Evolutionary conservation across 2,888 invertebrate species (phyloP).

Genomic region (Agrochola circellaris): DNA sequence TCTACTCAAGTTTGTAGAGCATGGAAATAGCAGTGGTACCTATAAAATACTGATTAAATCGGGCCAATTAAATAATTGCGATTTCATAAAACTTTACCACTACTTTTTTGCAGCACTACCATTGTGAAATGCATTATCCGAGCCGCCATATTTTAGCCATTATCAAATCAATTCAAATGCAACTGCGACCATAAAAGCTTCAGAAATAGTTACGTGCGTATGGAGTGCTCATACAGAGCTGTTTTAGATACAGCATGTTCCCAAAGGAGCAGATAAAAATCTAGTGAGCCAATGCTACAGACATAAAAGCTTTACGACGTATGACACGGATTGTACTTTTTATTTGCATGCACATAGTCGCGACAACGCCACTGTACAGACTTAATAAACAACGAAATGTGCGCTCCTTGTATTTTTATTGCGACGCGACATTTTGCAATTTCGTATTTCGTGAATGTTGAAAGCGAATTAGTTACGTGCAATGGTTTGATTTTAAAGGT

Average conservation of each 20-base stretch:
- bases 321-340: constrained; percentile 43
- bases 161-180: constrained; percentile 27
- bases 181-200: constrained; percentile 29
- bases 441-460: constrained; percentile 24
- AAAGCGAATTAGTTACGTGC: constrained; percentile 34
- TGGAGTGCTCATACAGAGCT: constrained; percentile 10
- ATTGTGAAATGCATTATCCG: constrained; percentile 5
- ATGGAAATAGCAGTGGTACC: neutral
- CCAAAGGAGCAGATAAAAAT: constrained; percentile 44
- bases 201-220: constrained; percentile 35
- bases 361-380: constrained; percentile 27
- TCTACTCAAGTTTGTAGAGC: neutral
- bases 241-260: constrained; percentile 9
- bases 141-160: constrained; percentile 8
- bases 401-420: constrained; percentile 51
- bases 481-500: constrained; percentile 35
- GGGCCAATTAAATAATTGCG: neutral
- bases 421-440: constrained; percentile 34
- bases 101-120: neutral
- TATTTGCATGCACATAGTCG: constrained; percentile 52
- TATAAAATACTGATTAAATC: neutral
- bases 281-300: constrained; percentile 43
- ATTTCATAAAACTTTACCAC: neutral
- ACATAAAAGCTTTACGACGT: constrained; percentile 54
- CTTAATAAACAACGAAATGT: constrained; percentile 56